These are phyloP conservation scores for Phasianus colchicus DNA, from an alignment of 2,113 vertebrate species.

Conservation along the genomic window DNA sequence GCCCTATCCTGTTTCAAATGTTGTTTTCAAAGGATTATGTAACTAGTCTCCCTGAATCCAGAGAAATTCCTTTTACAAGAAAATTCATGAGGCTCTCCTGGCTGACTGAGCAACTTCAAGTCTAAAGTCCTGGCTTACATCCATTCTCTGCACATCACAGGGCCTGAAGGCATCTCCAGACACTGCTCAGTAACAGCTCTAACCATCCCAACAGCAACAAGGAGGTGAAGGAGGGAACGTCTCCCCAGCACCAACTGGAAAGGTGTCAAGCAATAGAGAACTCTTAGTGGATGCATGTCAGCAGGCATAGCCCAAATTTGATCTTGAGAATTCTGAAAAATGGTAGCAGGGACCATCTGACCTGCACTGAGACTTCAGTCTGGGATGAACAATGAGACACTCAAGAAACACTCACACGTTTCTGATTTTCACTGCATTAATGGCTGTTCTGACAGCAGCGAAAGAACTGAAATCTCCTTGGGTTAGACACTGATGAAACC, in stretches of 20 bases:
- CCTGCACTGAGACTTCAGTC: background rate
- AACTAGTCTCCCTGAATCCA: conserved; percentile 37
- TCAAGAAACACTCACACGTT: background rate
- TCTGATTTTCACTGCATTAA: conserved; percentile 37
- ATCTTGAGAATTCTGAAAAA: background rate
- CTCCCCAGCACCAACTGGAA: background rate
- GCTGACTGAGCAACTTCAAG: background rate
- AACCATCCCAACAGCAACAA: background rate
- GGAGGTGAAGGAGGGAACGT: background rate
- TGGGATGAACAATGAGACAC: background rate
- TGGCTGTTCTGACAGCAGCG: background rate
- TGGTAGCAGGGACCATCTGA: background rate
- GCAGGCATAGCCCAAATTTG: background rate
- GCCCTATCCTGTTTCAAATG: conserved; percentile 50
- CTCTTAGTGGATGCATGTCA: accelerated
- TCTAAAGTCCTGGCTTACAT: accelerated
- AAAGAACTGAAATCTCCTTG: conserved; percentile 16
- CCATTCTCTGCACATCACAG: background rate
- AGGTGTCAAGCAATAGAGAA: background rate
- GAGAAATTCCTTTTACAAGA: conserved; percentile 68
- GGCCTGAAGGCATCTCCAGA: background rate
- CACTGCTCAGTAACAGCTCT: background rate
- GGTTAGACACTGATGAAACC: conserved; percentile 50
- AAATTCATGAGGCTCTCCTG: background rate
- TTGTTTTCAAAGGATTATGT: conserved; percentile 15